Evolutionary conservation across 2,113 vertebrate species (phyloP).

Genomic region (Silurus meridionalis): DNA sequence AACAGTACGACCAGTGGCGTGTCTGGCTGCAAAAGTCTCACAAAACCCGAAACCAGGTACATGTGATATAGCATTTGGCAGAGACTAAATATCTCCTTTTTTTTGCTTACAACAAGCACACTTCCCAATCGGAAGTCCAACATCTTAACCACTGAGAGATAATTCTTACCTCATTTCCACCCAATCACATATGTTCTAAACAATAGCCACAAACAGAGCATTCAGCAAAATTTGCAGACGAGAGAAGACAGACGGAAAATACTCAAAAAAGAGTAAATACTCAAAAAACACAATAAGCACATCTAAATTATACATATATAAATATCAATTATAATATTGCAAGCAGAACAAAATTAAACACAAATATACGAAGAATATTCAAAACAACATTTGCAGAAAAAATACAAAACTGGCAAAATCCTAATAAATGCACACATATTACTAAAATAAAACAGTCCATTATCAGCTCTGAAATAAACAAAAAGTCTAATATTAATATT

Average conservation of each 20-base stretch:
- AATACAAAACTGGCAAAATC: no score
- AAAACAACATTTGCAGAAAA: not conserved
- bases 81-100: no score
- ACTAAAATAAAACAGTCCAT: no score
- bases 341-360: not conserved
- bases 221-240: not conserved
- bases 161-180: not conserved
- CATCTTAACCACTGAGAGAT: no score
- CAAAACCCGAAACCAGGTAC: constrained; percentile 98
- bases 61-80: constrained; percentile 64
- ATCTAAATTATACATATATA: not conserved
- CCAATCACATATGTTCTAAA: not conserved
- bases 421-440: no score
- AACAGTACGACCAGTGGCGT: constrained; percentile 97
- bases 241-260: not conserved
- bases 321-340: not conserved
- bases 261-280: not conserved
- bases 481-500: no score
- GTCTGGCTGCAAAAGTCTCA: constrained; percentile 98
- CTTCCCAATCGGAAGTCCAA: no score
- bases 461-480: no score
- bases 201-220: not conserved
- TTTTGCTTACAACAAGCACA: no score
- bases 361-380: not conserved
- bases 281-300: not conserved